Base-by-base conservation (phyloP, 2,113 vertebrate genomes). In the Amblyopsis rosae region DNA sequence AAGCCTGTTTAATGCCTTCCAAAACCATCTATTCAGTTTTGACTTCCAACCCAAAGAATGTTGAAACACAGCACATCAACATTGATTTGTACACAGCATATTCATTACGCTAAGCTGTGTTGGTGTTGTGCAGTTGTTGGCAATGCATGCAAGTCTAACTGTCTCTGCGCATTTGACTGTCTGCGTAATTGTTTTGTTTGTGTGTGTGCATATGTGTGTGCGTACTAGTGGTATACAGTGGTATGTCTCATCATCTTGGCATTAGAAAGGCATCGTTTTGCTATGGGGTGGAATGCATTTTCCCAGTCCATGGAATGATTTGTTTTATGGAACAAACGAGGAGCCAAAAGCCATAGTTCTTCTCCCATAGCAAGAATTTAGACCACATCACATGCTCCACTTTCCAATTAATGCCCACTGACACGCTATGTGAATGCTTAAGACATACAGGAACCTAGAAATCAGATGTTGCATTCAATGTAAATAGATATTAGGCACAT, bases 271-370 rank as follows among this genome's bases (percentile, higher is more conserved):
- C 66, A 45, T 83, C 6, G 78, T 65, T 35, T 75, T 54, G 59
- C 53, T 62, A 68, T 59, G 35, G 65, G 13, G 16, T 54, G 72
- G 75, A 87, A 86, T 82, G 79, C 50, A 59, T 59, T 67, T 65
- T 59, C 12, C 45, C 68, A 69, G 73, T 82, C 62, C 1, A 19
- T 16, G 4, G 51, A 70, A 67, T 86, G 73, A 80, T 84, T 83
- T 81, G 75, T 80, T 75, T 82, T 56, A 59, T 76, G 80, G 72
- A 76, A 84, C 82, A 85, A 69, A 75, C 59, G 12, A 76, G 65
- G 19, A 54, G 71, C 55, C 35, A 55, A 67, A 66, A 17, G 46
- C 55, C 65, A 75, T 64, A 55, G 32, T 46, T 73, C 58, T 64
- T 76, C 50, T 69, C 79, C 61, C 33, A 13, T 17, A 63, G 12